Conservation (phyloP, 2,797 vertebrate species). For the Coluber constrictor region DNA sequence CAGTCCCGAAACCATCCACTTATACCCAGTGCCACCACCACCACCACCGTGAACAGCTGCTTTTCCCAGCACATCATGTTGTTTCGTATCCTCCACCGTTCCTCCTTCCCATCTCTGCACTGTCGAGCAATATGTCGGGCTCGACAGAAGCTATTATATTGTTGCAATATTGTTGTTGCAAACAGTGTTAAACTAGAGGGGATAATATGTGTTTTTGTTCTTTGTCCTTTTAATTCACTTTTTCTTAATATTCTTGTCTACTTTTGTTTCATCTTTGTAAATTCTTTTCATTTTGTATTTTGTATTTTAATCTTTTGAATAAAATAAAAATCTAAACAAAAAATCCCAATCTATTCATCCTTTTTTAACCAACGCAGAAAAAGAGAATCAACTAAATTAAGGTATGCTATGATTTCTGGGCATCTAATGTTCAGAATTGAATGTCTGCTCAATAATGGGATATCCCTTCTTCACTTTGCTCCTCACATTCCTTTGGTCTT, state of each 20-base stretch:
- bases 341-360: background rate
- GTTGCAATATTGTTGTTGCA: background rate
- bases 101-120: too few species aligned
- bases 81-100: too few species aligned
- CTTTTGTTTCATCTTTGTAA: background rate
- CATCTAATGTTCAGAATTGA: background rate
- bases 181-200: background rate
- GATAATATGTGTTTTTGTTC: background rate
- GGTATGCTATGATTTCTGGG: background rate
- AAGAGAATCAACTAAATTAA: background rate
- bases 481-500: background rate
- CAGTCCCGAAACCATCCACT: too few species aligned
- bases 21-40: too few species aligned
- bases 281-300: background rate
- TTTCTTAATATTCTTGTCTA: background rate
- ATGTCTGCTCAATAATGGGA: background rate
- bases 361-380: background rate
- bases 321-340: background rate
- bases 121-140: too few species aligned
- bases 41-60: too few species aligned
- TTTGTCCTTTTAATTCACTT: background rate
- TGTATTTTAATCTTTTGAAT: background rate
- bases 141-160: background rate
- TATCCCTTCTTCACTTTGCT: background rate
- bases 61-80: too few species aligned